Evolutionary conservation across 2,797 vertebrate species (phyloP).

Genomic region (Capromys pilorides): DNA sequence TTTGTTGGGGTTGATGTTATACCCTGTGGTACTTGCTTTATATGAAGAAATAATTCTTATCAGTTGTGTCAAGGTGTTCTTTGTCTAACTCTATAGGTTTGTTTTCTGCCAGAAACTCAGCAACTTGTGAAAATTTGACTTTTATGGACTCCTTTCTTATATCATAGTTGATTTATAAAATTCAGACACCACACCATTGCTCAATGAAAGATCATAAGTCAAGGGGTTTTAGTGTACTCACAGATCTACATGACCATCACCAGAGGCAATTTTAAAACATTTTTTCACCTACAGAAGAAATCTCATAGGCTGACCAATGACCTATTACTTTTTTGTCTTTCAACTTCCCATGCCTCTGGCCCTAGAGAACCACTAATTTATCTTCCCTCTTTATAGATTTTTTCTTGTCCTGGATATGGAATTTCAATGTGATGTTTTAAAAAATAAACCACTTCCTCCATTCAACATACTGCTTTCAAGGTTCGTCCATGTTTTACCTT

Average conservation of each 20-base stretch:
- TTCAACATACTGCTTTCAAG: background rate
- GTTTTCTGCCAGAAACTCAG: background rate
- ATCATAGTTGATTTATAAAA: background rate
- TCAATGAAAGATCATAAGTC: background rate
- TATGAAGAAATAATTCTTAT: background rate
- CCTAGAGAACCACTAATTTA: background rate
- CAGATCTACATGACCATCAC: background rate
- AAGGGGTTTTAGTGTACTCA: background rate
- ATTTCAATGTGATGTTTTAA: background rate
- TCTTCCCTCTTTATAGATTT: background rate
- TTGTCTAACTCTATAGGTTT: background rate
- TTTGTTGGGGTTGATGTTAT: background rate
- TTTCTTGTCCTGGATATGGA: background rate
- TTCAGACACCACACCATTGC: background rate
- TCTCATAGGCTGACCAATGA: no score
- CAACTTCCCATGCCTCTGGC: no score
- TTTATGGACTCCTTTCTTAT: background rate
- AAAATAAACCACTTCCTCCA: background rate
- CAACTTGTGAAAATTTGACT: slow-evolving; percentile 7
- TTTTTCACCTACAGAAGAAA: background rate
- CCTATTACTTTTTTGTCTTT: background rate
- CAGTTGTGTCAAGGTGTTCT: background rate
- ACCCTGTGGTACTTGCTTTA: background rate
- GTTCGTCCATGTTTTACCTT: background rate
- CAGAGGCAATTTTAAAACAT: background rate